Evolutionary conservation across 2,797 vertebrate genomes (phyloP).

Genomic region (Gallinago stenura): DNA sequence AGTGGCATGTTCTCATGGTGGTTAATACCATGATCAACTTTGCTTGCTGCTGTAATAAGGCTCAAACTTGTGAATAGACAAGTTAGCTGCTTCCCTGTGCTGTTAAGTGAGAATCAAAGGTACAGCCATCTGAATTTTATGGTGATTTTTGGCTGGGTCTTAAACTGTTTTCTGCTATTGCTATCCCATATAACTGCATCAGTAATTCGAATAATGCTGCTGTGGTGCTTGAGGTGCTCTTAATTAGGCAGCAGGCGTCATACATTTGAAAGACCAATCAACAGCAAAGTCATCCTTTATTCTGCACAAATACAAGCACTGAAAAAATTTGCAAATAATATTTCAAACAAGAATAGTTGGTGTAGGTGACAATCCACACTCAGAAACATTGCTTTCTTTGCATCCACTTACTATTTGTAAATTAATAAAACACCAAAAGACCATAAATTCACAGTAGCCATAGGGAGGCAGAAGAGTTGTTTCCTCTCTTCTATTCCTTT

Average conservation of each 20-base stretch:
- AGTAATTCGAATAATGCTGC: not conserved
- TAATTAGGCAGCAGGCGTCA: not conserved
- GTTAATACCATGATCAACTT: not conserved
- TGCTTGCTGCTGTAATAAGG: not conserved
- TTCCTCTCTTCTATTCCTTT: not conserved
- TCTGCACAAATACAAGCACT: not conserved
- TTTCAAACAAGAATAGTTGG: not conserved
- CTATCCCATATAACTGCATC: not conserved
- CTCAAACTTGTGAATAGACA: not conserved
- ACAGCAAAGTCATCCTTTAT: not conserved
- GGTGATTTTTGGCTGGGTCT: not conserved
- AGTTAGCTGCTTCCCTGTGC: not conserved
- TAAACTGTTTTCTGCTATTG: not conserved
- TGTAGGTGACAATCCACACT: not conserved
- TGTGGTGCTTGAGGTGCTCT: not conserved
- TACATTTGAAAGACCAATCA: not conserved
- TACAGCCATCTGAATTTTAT: not conserved
- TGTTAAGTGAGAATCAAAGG: not conserved
- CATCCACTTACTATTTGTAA: not conserved
- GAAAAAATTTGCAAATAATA: not conserved
- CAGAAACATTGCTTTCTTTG: not conserved
- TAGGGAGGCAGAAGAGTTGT: not conserved
- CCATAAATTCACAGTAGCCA: rapidly evolving
- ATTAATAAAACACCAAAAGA: not conserved
- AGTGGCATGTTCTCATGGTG: not conserved